Conservation (phyloP, 2,113 vertebrate species). For the Damaliscus lunatus region DNA sequence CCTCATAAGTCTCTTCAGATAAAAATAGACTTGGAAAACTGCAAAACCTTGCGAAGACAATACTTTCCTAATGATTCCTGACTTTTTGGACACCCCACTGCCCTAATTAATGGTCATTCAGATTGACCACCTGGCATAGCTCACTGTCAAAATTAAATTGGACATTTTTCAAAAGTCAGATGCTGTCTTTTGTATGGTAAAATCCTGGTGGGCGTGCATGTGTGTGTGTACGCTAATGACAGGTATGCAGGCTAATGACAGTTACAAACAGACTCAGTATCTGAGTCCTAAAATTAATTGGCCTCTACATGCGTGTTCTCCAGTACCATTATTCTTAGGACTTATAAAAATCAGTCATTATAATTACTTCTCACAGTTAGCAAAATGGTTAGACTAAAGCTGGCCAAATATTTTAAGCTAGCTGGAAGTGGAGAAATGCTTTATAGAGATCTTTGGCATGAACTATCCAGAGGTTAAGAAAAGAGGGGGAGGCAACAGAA, state of each 20-base stretch:
- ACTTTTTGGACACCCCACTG: slow-evolving; percentile 8
- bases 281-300: neutral
- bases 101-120: slow-evolving; percentile 55
- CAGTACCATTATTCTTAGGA: neutral
- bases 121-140: slow-evolving; percentile 47
- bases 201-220: neutral
- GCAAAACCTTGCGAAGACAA: slow-evolving; percentile 28
- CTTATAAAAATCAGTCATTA: neutral
- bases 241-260: neutral
- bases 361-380: neutral
- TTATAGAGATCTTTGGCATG: neutral
- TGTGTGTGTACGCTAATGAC: neutral
- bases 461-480: neutral
- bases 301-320: neutral
- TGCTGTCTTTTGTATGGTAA: neutral
- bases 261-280: neutral
- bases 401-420: slow-evolving; percentile 14
- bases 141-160: slow-evolving; percentile 51
- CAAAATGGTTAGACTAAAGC: neutral
- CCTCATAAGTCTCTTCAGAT: slow-evolving; percentile 48
- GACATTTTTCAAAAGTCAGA: slow-evolving; percentile 13
- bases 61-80: slow-evolving; percentile 45
- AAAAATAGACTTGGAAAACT: slow-evolving; percentile 58
- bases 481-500: neutral
- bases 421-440: neutral